Evolutionary conservation across 2,888 invertebrate genomes (phyloP).

Genomic region (Drosophila basisetae): DNA sequence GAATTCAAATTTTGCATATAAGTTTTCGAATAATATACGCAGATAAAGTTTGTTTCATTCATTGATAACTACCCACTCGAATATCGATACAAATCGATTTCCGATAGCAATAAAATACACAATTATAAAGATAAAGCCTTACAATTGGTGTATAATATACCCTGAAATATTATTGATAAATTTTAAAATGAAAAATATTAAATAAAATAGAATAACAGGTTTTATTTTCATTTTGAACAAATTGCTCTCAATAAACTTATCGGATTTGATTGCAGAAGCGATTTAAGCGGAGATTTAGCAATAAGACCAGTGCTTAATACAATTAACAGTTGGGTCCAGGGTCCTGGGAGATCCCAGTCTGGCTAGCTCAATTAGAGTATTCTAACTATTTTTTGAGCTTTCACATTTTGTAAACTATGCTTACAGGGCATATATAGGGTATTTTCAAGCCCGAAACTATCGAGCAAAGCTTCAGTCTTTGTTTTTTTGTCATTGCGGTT

Average conservation of each 20-base stretch:
- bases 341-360: not conserved
- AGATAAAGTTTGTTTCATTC: not conserved
- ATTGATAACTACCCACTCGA: not conserved
- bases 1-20: not conserved
- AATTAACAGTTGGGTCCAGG: not conserved
- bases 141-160: not conserved
- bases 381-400: fast-evolving
- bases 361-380: not conserved
- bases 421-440: not conserved
- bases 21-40: not conserved
- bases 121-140: not conserved
- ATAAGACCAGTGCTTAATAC: fast-evolving
- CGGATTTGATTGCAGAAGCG: not conserved
- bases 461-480: not conserved
- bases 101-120: not conserved
- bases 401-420: not conserved
- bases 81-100: not conserved
- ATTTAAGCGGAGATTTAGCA: not conserved
- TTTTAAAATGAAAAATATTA: not conserved
- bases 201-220: not conserved
- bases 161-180: not conserved
- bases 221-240: not conserved
- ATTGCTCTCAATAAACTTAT: no score
- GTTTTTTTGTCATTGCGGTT: not conserved
- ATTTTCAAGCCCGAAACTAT: not conserved